Conservation (phyloP, 2,888 invertebrate species). For the Drosophila bunnanda region DNA sequence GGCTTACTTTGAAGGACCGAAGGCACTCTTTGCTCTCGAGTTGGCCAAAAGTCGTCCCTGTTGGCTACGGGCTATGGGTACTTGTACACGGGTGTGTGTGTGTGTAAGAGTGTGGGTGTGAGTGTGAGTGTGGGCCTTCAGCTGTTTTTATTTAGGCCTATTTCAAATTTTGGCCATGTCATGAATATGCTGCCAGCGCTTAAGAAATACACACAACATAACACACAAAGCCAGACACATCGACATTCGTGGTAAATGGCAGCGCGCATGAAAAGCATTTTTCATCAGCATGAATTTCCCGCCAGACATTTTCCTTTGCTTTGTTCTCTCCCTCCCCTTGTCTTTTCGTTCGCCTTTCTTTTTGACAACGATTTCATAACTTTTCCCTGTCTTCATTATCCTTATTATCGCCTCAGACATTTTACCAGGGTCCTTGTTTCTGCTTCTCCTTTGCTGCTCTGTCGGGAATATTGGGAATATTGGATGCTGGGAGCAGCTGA, state of each 20-base stretch:
- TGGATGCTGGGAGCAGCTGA: slow-evolving; percentile 34
- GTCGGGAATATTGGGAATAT: slow-evolving; percentile 37
- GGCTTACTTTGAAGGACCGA: slow-evolving; percentile 18
- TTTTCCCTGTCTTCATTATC: slow-evolving; percentile 77
- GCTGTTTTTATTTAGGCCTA: slow-evolving; percentile 52
- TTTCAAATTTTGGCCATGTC: slow-evolving; percentile 65
- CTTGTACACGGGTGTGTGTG: slow-evolving; percentile 4
- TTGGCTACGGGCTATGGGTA: slow-evolving; percentile 5
- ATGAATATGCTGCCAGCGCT: slow-evolving; percentile 67
- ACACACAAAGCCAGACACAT: slow-evolving; percentile 36
- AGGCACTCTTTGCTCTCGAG: slow-evolving; percentile 28
- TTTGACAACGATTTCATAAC: slow-evolving; percentile 59
- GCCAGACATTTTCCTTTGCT: slow-evolving; percentile 61
- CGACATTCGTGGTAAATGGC: slow-evolving; percentile 66
- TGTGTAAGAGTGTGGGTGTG: slow-evolving; percentile 10
- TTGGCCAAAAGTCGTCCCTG: slow-evolving; percentile 13
- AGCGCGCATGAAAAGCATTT: slow-evolving; percentile 74
- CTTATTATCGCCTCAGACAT: slow-evolving; percentile 75
- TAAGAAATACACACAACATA: slow-evolving; percentile 34
- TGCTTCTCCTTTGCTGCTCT: not conserved
- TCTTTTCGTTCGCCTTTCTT: slow-evolving; percentile 11
- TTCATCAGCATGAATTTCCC: slow-evolving; percentile 78
- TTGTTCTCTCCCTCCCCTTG: slow-evolving; percentile 56
- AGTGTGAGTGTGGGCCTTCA: slow-evolving; percentile 30
- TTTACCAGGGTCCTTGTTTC: slow-evolving; percentile 5